Evolutionary conservation across 2,888 invertebrate genomes (phyloP).

Genomic region (Aphodius granarius): DNA sequence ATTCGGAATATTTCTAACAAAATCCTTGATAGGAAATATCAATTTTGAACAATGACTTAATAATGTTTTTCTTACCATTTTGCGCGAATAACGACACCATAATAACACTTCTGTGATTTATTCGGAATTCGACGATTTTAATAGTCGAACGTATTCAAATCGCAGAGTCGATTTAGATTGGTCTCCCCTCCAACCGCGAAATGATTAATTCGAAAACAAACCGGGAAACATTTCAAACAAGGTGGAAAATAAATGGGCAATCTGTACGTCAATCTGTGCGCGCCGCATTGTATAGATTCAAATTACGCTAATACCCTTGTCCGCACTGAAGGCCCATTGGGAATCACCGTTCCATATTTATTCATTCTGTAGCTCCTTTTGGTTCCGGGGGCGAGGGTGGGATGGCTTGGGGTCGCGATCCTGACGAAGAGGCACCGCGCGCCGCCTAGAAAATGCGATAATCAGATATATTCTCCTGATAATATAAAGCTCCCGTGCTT

Average conservation of each 20-base stretch:
- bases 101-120: not conserved
- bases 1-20: not conserved
- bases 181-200: not conserved
- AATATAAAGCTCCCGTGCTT: constrained; percentile 25
- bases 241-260: not conserved
- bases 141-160: not conserved
- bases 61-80: not conserved
- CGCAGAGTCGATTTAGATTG: not conserved
- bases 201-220: not conserved
- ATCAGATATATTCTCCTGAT: constrained; percentile 28
- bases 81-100: not conserved
- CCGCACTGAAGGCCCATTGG: constrained; percentile 18
- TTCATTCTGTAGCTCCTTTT: constrained; percentile 27
- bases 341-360: constrained; percentile 24
- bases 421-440: not conserved
- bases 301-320: constrained; percentile 31
- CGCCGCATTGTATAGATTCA: constrained; percentile 23
- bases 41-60: not conserved
- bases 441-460: constrained; percentile 25
- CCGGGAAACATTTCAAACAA: not conserved
- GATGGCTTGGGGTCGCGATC: not conserved
- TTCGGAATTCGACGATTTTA: not conserved
- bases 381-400: constrained; percentile 19
- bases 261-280: constrained; percentile 9
- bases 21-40: not conserved